These are phyloP conservation scores for Bombylius major DNA, from an alignment of 2,888 invertebrate species.

Conservation along the genomic window DNA sequence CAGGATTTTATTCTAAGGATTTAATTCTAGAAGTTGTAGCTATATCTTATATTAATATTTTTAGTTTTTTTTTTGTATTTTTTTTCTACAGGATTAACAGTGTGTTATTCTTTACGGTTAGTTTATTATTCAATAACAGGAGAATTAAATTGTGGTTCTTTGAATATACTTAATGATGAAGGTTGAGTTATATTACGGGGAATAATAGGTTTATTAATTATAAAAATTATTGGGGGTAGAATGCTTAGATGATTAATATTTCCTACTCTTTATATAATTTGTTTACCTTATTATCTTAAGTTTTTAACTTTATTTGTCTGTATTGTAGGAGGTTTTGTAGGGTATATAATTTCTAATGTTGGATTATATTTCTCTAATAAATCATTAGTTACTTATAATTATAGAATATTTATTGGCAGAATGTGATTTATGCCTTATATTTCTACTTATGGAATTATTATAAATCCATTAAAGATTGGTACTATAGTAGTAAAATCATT, in stretches of 20 bases:
- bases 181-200: conserved; percentile 40
- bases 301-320: conserved; percentile 42
- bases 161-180: conserved; percentile 41
- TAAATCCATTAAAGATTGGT: conserved; percentile 38
- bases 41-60: conserved; percentile 42
- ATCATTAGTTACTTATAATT: conserved; percentile 33
- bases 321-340: conserved; percentile 35
- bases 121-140: conserved; percentile 42
- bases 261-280: conserved; percentile 41
- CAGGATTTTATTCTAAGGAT: conserved; percentile 54
- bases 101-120: conserved; percentile 45
- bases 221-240: conserved; percentile 40
- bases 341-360: conserved; percentile 38
- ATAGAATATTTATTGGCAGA: conserved; percentile 28
- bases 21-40: conserved; percentile 46
- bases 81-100: conserved; percentile 44
- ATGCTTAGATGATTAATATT: conserved; percentile 44
- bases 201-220: conserved; percentile 27
- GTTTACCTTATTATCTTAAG: conserved; percentile 41
- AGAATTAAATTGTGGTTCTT: conserved; percentile 35
- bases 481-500: conserved; percentile 35
- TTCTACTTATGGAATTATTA: conserved; percentile 38
- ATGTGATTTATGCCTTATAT: conserved; percentile 46
- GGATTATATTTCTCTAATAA: conserved; percentile 36
- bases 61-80: conserved; percentile 43